Evolutionary conservation across 2,888 invertebrate genomes (phyloP), one percentile per base, ranked within the genome.

Genomic region (Leptinotarsa tumamoca): DNA sequence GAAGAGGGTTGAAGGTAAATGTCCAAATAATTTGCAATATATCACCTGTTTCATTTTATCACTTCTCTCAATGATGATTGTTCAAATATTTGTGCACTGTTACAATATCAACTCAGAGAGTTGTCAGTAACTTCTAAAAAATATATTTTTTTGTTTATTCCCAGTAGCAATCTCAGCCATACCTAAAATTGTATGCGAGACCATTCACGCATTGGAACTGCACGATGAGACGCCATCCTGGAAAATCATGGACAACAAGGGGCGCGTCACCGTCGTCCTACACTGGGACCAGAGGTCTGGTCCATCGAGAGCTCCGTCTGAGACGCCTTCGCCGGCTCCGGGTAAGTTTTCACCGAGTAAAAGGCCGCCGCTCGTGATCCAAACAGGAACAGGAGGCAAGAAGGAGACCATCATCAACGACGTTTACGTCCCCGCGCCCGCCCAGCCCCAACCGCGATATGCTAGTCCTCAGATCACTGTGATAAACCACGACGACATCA

Each of bases 191-290:
- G 97, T 97, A 90, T 97, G 97, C 93, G 97, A 97, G 92, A 97
- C 97, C 88, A 96, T 97, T 89, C 95, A 96, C 92, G 96, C 96
- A 83, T 91, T 97, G 91, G 96, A 97, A 90, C 91, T 97, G 89
- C 96, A 96, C 91, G 96, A 96, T 95, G 96, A 97, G 90, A 96
- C 96, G 89, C 97, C 97, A 88, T 96, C 96, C 90, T 97, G 97
- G 97, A 97, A 97, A 91, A 97, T 97, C 91, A 97, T 97, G 96
- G 97, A 97, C 94, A 96, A 96, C 93, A 96, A 96, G 92, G 97
- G 97, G 89, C 94, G 96, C 89, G 96, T 97, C 91, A 97, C 97
- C 87, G 96, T 97, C 91, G 97, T 97, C 89, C 91, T 97, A 89
- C 96, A 97, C 90, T 97, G 97, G 97, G 97, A 97, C 92, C 96